Evolutionary conservation across 2,888 invertebrate genomes (phyloP), one percentile per base, ranked within the genome.

Genomic region (Agonum fuliginosum): DNA sequence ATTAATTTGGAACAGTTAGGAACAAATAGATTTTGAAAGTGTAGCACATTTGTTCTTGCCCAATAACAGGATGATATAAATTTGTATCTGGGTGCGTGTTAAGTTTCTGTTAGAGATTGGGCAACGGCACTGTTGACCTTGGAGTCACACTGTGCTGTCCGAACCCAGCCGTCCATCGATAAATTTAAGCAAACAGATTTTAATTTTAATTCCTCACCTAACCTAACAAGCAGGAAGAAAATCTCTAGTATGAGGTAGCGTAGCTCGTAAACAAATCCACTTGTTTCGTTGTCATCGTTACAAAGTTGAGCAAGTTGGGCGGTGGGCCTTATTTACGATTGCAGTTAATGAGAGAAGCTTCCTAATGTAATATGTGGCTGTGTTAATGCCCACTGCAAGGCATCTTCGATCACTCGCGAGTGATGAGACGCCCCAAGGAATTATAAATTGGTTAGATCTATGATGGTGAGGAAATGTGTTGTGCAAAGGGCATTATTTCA

Each of bases 101-200:
- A 70, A 41, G 41, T 41, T 67, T 20, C 20, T 41, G 37, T 41
- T 67, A 46, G 46, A 70, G 70, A 46, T 70, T 70, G 70, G 20
- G 65, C 46, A 75, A 65, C 20, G 10, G 24, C 8, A 22, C 12
- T 48, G 22, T 48, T 67, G 67, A 75, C 75, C 75, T 75, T 75
- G 75, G 67, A 67, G 67, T 48, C 65, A 67, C 65, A 75, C 75
- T 67, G 51, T 34, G 75, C 67, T 75, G 67, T 75, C 65, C 46
- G 46, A 46, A 75, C 20, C 30, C 65, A 48, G 67, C 48, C 75
- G 67, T 27, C 75, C 34, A 67, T 51, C 67, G 51, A 75, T 75
- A 75, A 75, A 75, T 75, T 75, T 75, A 67, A 75, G 24, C 75
- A 75, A 75, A 75, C 75, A 75, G 75, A 46, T 75, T 75, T 75